Evolutionary conservation across 2,797 vertebrate genomes (phyloP).

Genomic region (Myotis myotis): DNA sequence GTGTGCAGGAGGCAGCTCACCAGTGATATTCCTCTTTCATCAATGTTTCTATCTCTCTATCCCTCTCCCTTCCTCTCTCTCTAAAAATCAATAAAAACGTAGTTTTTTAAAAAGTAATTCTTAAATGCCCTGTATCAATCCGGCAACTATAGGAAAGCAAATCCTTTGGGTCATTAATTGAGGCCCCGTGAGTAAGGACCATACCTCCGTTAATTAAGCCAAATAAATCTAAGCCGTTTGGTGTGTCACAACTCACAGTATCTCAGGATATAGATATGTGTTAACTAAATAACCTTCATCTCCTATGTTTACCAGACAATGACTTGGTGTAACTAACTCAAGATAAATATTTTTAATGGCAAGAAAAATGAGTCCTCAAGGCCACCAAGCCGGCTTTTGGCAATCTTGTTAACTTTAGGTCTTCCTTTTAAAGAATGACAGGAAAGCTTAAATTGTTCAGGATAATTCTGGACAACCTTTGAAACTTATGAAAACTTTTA

Average conservation of each 20-base stretch:
- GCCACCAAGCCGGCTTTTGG: not conserved
- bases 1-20: too few species aligned
- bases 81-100: too few species aligned
- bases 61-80: too few species aligned
- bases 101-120: not conserved
- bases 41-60: too few species aligned
- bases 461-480: conserved; percentile 52
- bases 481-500: conserved; percentile 37
- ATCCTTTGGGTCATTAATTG: not conserved
- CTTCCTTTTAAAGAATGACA: conserved; percentile 75
- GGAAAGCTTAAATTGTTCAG: conserved; percentile 71
- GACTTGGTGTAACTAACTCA: not conserved
- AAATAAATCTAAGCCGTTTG: not conserved
- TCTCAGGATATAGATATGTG: not conserved
- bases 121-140: not conserved
- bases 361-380: not conserved
- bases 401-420: conserved; percentile 42
- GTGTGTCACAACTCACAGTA: not conserved
- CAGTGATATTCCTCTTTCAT: too few species aligned
- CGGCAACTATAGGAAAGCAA: not conserved
- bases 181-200: not conserved
- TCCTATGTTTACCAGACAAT: conserved; percentile 11
- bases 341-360: conserved; percentile 61
- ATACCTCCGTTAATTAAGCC: not conserved
- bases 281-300: not conserved